Percentiles rank a stretch among this genome's conserved stretches.
Conservation (phyloP, 2,113 vertebrate genomes). For the Panthera uncia region DNA sequence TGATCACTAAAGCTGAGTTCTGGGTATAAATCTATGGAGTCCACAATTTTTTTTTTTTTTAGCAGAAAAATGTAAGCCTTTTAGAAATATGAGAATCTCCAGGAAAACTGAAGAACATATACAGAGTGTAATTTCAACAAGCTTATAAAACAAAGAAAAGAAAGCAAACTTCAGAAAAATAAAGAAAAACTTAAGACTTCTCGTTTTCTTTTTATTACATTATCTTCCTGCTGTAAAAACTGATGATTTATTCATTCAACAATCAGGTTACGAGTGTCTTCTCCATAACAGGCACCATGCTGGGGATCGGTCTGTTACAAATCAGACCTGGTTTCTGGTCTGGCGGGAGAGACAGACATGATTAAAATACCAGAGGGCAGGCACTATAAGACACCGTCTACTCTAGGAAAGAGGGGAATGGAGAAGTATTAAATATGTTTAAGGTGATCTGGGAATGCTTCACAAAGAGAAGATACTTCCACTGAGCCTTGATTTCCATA, state of each 20-base stretch:
- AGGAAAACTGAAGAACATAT: conserved; percentile 1
- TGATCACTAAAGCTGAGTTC: not conserved
- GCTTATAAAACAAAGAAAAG: not conserved
- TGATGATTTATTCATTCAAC: not conserved
- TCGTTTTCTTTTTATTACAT: conserved; percentile 36
- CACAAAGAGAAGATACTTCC: not conserved
- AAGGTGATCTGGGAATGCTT: not conserved
- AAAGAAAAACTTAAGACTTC: conserved; percentile 46
- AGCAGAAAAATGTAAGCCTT: conserved; percentile 7
- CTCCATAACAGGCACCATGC: not conserved
- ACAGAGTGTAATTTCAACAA: conserved; percentile 18
- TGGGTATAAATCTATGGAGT: not conserved
- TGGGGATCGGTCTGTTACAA: not conserved
- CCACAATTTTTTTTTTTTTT: not conserved
- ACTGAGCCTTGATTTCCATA: not conserved
- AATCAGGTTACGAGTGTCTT: not conserved
- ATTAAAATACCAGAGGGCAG: not conserved
- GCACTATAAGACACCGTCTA: too few species aligned
- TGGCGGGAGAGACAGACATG: not conserved
- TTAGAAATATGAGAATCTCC: not conserved
- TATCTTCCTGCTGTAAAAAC: conserved; percentile 23
- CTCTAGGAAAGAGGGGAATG: not conserved
- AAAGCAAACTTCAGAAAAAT: not conserved
- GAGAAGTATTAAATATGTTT: not conserved
- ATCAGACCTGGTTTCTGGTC: not conserved